Evolutionary conservation across 2,888 invertebrate genomes (phyloP).

Genomic region (Mellilla xanthometata): DNA sequence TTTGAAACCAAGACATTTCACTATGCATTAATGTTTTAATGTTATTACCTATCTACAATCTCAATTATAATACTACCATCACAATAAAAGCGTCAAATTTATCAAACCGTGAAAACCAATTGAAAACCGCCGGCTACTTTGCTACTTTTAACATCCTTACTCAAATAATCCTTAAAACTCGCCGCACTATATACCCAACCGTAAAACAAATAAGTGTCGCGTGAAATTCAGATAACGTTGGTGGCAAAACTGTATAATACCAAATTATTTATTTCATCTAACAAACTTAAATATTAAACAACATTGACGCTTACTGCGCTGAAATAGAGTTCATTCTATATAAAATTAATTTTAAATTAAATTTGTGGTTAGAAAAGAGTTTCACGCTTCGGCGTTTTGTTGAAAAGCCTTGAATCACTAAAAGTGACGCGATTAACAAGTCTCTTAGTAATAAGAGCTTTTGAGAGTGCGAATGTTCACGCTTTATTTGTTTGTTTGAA

Average conservation of each 20-base stretch:
- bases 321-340: constrained; percentile 9
- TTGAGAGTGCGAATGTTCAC: constrained; percentile 56
- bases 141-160: constrained; percentile 56
- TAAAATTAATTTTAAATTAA: not conserved
- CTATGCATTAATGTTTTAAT: too few relatives aligned
- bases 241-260: constrained; percentile 48
- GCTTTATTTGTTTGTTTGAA: constrained; percentile 47
- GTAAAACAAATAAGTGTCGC: constrained; percentile 73
- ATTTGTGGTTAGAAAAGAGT: constrained; percentile 33
- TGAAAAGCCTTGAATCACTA: constrained; percentile 46
- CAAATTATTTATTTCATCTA: constrained; percentile 13
- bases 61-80: constrained; percentile 1
- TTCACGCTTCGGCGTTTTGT: constrained; percentile 58
- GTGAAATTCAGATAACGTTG: constrained; percentile 67
- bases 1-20: too few relatives aligned
- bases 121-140: constrained; percentile 54
- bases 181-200: constrained; percentile 51
- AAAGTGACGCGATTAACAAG: constrained; percentile 62
- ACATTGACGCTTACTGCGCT: constrained; percentile 15
- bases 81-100: constrained; percentile 33
- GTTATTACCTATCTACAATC: not conserved
- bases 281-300: not conserved
- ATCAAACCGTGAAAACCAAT: constrained; percentile 54
- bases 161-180: constrained; percentile 3
- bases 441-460: constrained; percentile 43